phyloP scores from a whole-genome alignment of 2,888 invertebrate species.

The Andrena minutula region DNA sequence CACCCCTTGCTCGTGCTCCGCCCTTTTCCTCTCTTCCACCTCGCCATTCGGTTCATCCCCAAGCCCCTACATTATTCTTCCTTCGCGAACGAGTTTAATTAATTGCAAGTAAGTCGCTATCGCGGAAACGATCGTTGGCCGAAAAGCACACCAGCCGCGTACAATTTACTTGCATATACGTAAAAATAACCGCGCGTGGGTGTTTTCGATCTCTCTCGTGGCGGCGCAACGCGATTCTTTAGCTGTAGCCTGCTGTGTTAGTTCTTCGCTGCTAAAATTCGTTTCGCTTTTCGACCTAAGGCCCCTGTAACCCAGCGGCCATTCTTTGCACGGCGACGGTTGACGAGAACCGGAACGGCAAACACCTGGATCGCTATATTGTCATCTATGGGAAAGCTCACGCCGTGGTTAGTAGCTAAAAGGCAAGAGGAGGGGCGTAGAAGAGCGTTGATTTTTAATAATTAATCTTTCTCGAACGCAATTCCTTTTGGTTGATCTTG shows the following conservation, averaged over 20 bases:
- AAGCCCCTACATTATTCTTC: too few relatives aligned
- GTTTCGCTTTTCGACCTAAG: not conserved
- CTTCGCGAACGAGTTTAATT: not conserved
- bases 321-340: not conserved
- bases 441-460: too few relatives aligned
- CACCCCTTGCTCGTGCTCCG: not conserved
- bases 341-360: not conserved
- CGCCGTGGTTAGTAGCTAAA: too few relatives aligned
- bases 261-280: not conserved
- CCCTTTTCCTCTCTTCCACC: not conserved
- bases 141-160: not conserved
- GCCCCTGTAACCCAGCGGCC: not conserved
- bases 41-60: not conserved
- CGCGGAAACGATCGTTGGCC: not conserved
- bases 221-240: not conserved
- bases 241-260: not conserved
- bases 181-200: conserved; percentile 48
- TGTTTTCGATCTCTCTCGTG: conserved; percentile 15
- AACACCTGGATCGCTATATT: conserved; percentile 4
- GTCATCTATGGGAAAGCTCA: not conserved
- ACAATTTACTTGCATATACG: not conserved
- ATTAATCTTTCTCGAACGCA: too few relatives aligned
- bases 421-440: too few relatives aligned
- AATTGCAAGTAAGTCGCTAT: not conserved
- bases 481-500: too few relatives aligned